A percentile compares a stretch with the other conserved stretches of the same genome.
phyloP scores from a whole-genome alignment of 2,888 invertebrate genomes.

The Nephrotoma flavescens region DNA sequence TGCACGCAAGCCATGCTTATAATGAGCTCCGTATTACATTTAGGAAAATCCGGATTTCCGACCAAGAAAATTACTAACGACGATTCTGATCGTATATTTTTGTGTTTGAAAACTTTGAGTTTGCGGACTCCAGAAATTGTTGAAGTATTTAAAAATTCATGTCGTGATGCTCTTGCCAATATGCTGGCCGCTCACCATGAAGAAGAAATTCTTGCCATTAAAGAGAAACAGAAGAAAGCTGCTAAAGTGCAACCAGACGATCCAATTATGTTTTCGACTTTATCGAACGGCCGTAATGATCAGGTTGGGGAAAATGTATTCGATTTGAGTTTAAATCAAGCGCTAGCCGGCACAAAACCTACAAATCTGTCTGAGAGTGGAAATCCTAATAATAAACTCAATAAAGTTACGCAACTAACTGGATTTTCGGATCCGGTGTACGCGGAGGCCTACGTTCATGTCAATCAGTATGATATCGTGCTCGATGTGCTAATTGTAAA shows the following conservation, averaged over 20 bases:
- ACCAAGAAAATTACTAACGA: conserved; percentile 85
- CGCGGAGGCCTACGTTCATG: conserved; percentile 98
- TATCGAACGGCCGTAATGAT: conserved; percentile 47
- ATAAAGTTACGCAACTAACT: conserved; percentile 87
- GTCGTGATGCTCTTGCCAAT: conserved; percentile 60
- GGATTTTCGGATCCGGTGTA: conserved; percentile 99
- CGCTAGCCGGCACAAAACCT: conserved; percentile 51
- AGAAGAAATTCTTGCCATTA: conserved; percentile 31
- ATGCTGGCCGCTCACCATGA: conserved; percentile 71
- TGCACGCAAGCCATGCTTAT: conserved; percentile 77
- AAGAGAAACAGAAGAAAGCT: conserved; percentile 53
- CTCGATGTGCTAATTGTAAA: conserved; percentile 96
- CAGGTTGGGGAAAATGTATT: conserved; percentile 60
- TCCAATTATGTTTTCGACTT: conserved; percentile 67
- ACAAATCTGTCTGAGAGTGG: conserved; percentile 33
- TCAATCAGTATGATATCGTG: conserved; percentile 97
- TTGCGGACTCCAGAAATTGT: conserved; percentile 51
- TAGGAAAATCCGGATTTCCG: conserved; percentile 63
- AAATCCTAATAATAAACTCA: conserved; percentile 42
- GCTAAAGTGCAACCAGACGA: conserved; percentile 67
- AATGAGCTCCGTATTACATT: conserved; percentile 69
- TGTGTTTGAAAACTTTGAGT: conserved; percentile 61
- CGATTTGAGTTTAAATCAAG: conserved; percentile 83
- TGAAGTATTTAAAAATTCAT: conserved; percentile 56
- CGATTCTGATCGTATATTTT: conserved; percentile 76